Percentiles rank a stretch among this genome's conserved stretches.
Conservation (phyloP, 2,113 vertebrate genomes). For the Ammodytes dubius region DNA sequence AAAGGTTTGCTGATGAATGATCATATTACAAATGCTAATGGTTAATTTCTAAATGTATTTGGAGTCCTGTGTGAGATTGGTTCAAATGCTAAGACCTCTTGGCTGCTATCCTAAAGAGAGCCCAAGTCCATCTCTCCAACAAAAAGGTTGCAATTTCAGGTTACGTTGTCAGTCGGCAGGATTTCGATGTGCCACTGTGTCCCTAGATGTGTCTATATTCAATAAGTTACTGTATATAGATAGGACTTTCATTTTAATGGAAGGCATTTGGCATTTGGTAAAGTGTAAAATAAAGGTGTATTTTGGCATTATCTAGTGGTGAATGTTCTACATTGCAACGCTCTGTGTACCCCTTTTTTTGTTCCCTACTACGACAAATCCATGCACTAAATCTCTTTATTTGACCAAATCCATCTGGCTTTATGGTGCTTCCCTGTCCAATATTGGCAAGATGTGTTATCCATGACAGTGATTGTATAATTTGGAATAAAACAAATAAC, state of each 20-base stretch:
- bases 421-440: neutral
- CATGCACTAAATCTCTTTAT: neutral
- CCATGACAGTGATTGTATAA: neutral
- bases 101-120: neutral
- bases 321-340: too few species aligned
- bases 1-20: conserved; percentile 3
- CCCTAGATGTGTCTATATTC: neutral
- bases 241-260: neutral
- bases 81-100: neutral
- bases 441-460: neutral
- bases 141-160: neutral
- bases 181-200: neutral
- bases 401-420: neutral
- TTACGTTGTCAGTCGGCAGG: neutral
- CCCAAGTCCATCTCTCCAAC: neutral
- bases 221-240: neutral
- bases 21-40: neutral
- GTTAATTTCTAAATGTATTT: conserved; percentile 2
- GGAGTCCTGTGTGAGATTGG: neutral
- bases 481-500: neutral
- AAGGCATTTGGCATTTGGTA: neutral
- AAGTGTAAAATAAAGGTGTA: neutral
- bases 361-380: too few species aligned
- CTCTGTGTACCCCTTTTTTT: neutral
- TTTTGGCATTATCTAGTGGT: too few species aligned